phyloP scores from a whole-genome alignment of 1,140 invertebrate species.

The Lysiphlebus fabarum region DNA sequence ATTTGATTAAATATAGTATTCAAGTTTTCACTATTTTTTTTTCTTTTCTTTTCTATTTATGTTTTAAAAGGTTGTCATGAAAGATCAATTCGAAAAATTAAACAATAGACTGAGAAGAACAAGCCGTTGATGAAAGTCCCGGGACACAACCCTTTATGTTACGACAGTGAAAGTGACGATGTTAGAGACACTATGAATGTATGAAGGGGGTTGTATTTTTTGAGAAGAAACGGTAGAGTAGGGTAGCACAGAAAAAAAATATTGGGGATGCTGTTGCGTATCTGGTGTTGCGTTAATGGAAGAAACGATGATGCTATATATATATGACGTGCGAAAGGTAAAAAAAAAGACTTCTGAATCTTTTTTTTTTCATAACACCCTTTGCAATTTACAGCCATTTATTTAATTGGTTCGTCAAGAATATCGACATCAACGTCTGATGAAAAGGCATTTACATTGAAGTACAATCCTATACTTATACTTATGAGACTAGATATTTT shows the following conservation, averaged over 20 bases:
- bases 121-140: slow-evolving; percentile 38
- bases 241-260: slow-evolving; percentile 1
- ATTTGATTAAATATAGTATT: no score
- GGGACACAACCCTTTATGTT: slow-evolving; percentile 35
- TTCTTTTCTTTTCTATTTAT: background rate
- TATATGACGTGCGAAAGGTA: slow-evolving; percentile 17
- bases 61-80: slow-evolving; percentile 21
- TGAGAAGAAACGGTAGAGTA: slow-evolving; percentile 17
- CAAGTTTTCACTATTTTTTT: no score
- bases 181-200: slow-evolving; percentile 20
- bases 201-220: slow-evolving; percentile 29
- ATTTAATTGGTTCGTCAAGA: slow-evolving; percentile 41
- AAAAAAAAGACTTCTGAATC: background rate
- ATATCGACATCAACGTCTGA: slow-evolving; percentile 12
- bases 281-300: slow-evolving; percentile 32
- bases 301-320: slow-evolving; percentile 30
- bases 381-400: slow-evolving; percentile 38
- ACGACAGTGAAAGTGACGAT: slow-evolving; percentile 30
- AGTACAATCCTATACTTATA: no score
- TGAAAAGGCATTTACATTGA: slow-evolving; percentile 26
- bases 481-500: background rate
- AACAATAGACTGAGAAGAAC: slow-evolving; percentile 30
- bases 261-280: slow-evolving; percentile 1
- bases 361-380: background rate
- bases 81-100: slow-evolving; percentile 31